A percentile compares a stretch with the other conserved stretches of the same genome.
Evolutionary conservation across 2,113 vertebrate species (phyloP).

Genomic region (Malurus alboscapulatus): DNA sequence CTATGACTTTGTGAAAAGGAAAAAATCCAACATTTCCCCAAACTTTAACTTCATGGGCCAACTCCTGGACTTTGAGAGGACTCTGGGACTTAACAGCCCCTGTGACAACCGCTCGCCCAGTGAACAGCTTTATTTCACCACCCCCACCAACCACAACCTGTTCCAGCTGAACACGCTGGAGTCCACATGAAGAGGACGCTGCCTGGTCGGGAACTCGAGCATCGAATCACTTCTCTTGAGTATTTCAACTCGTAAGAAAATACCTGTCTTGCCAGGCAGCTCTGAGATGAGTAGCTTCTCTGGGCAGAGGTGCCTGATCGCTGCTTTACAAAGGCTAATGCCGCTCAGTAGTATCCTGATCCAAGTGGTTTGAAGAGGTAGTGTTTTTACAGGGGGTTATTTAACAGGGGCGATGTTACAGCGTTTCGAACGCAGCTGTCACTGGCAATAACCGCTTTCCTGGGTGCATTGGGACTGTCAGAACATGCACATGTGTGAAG

Average conservation of each 20-base stretch:
- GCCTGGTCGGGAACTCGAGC: conserved; percentile 30
- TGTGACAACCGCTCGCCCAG: conserved; percentile 89
- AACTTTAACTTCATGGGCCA: conserved; percentile 99
- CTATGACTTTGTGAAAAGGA: conserved; percentile 97
- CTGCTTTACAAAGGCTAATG: conserved; percentile 61
- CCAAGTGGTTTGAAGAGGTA: conserved; percentile 65
- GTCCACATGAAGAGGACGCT: conserved; percentile 86
- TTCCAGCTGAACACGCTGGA: conserved; percentile 96
- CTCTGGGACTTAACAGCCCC: conserved; percentile 94
- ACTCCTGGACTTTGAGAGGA: conserved; percentile 97
- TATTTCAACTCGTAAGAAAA: conserved; percentile 65
- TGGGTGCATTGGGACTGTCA: conserved; percentile 68
- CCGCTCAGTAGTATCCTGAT: conserved; percentile 55
- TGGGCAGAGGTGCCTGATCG: conserved; percentile 52
- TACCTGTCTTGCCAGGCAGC: conserved; percentile 58
- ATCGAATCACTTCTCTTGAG: conserved; percentile 69
- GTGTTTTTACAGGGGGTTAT: conserved; percentile 67
- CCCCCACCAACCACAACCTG: conserved; percentile 95
- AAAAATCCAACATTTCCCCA: conserved; percentile 99
- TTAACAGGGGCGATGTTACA: conserved; percentile 45
- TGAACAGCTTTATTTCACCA: conserved; percentile 96
- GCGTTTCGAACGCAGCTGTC: conserved; percentile 68
- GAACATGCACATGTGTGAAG: conserved; percentile 11
- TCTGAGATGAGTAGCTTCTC: conserved; percentile 64
- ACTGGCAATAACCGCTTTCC: conserved; percentile 73